phyloP scores from a whole-genome alignment of 2,888 invertebrate species.

The Pseudococcus viburni region DNA sequence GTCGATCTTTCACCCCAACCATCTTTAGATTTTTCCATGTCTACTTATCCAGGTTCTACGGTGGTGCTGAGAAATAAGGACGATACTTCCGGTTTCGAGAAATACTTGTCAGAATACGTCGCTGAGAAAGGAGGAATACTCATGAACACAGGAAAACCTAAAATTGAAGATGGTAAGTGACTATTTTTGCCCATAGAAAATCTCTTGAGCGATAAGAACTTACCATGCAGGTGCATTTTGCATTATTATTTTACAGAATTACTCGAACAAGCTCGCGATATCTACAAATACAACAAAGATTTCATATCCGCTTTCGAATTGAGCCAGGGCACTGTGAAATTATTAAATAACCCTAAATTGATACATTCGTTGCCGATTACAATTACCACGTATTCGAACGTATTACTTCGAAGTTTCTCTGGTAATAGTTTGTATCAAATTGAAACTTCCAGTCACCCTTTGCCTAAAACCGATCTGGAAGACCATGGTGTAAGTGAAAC shows the following conservation, averaged over 20 bases:
- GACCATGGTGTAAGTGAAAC: neutral
- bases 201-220: too few species aligned
- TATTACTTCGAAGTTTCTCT: neutral
- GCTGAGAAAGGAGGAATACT: neutral
- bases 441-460: constrained; percentile 9
- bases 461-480: neutral
- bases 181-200: too few species aligned
- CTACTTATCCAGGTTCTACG: neutral
- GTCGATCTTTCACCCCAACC: neutral
- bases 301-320: neutral
- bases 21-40: neutral
- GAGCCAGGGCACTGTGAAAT: neutral
- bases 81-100: neutral
- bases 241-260: neutral
- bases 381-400: constrained; percentile 38
- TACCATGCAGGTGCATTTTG: too few species aligned
- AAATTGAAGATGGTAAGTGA: neutral
- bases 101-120: neutral
- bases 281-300: neutral
- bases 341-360: neutral
- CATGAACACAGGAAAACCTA: neutral
- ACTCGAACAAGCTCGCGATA: neutral
- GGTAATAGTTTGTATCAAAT: neutral
- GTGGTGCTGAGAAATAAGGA: neutral
- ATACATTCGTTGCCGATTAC: constrained; percentile 40